Conservation (phyloP, 2,797 vertebrate species). For the Protosalanx chinensis region DNA sequence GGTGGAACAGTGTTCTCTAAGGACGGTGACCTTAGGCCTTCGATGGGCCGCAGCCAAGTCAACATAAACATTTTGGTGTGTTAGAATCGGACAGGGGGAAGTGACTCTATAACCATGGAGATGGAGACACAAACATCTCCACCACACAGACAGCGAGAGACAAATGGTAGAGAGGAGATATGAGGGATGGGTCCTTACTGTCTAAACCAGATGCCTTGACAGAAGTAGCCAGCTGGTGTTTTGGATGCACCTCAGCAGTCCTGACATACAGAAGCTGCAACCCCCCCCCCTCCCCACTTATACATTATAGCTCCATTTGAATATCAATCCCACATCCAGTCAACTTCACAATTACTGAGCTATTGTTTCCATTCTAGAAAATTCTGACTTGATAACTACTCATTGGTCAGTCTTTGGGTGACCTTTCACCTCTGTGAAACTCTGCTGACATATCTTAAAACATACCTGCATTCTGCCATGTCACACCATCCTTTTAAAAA, state of each 20-base stretch:
- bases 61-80: background rate
- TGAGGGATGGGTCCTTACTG: background rate
- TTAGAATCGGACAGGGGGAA: slow-evolving; percentile 8
- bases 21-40: slow-evolving; percentile 11
- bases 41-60: background rate
- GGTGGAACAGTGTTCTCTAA: background rate
- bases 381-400: too few species aligned
- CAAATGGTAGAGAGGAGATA: background rate
- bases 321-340: background rate
- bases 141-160: background rate
- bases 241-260: slow-evolving; percentile 29
- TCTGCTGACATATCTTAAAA: background rate
- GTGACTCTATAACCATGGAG: slow-evolving; percentile 50
- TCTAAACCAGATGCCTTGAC: slow-evolving; percentile 44
- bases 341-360: background rate
- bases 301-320: background rate
- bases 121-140: slow-evolving; percentile 56
- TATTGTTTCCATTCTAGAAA: background rate
- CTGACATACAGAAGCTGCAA: slow-evolving; percentile 3
- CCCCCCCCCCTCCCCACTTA: background rate
- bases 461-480: background rate
- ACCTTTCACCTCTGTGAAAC: background rate
- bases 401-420: background rate
- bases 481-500: background rate
- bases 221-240: slow-evolving; percentile 40